These are phyloP conservation scores for Drosophila novamexicana DNA, from an alignment of 1,140 invertebrate species.

Conservation along the genomic window DNA sequence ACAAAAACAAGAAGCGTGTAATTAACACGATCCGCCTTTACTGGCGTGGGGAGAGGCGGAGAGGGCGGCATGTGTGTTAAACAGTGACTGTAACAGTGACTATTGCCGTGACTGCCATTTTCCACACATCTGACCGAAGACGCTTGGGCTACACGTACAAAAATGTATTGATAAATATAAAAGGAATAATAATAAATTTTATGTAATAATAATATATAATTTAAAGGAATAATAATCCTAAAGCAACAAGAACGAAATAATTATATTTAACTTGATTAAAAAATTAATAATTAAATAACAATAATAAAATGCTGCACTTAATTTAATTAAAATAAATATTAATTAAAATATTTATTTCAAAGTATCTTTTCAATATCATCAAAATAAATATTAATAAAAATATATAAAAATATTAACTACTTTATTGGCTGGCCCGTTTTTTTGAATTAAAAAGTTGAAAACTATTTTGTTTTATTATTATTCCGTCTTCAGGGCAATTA, in stretches of 20 bases:
- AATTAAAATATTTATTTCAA: too few relatives aligned
- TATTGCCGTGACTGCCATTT: constrained; percentile 14
- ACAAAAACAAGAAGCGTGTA: constrained; percentile 41
- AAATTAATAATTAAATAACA: not conserved
- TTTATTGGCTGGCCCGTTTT: too few relatives aligned
- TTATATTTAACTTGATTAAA: not conserved
- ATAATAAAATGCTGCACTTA: not conserved
- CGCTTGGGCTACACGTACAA: not conserved
- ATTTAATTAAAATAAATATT: too few relatives aligned
- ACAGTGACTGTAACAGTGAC: constrained; percentile 7
- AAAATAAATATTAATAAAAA: too few relatives aligned
- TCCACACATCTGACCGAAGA: not conserved
- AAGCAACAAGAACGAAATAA: not conserved
- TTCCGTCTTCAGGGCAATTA: too few relatives aligned
- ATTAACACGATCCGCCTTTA: constrained; percentile 19
- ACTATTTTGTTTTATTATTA: too few relatives aligned
- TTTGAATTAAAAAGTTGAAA: too few relatives aligned
- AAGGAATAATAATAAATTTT: not conserved
- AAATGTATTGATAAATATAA: not conserved
- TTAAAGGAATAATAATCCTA: too few relatives aligned
- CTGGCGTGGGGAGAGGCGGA: not conserved
- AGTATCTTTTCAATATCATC: too few relatives aligned
- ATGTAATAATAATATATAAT: not conserved
- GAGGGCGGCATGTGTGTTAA: not conserved
- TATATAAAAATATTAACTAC: too few relatives aligned